Percentiles rank a stretch among this genome's conserved stretches.
These are phyloP conservation scores for Amniataba percoides DNA, from an alignment of 2,797 vertebrate species.

Conservation along the genomic window DNA sequence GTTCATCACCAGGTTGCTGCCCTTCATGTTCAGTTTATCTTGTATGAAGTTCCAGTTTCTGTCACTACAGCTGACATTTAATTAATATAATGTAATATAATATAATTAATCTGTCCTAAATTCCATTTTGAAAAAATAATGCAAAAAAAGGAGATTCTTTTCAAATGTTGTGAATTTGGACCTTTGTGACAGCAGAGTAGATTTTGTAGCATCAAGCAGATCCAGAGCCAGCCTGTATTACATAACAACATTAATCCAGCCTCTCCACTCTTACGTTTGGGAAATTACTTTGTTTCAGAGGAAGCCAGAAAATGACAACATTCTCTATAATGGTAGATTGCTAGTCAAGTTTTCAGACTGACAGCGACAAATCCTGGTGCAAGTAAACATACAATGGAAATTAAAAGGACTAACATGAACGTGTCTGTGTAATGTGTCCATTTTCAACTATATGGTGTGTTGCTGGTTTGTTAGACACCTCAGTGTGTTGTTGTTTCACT, in stretches of 20 bases:
- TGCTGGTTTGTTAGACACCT: not conserved
- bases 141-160: too few species aligned
- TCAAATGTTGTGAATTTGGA: not conserved
- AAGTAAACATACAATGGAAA: not conserved
- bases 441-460: not conserved
- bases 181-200: not conserved
- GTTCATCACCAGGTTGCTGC: not conserved
- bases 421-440: too few species aligned
- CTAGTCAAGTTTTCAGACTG: not conserved
- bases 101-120: not conserved
- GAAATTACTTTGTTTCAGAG: slow-evolving; percentile 26
- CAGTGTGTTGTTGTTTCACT: slow-evolving; percentile 22
- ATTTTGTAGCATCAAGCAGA: slow-evolving; percentile 44
- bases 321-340: not conserved
- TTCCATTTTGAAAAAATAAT: not conserved
- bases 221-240: slow-evolving; percentile 49
- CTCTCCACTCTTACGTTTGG: slow-evolving; percentile 36
- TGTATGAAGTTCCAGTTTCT: not conserved
- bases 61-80: not conserved
- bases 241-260: slow-evolving; percentile 68
- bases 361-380: not conserved
- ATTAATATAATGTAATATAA: not conserved
- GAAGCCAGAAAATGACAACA: slow-evolving; percentile 1
- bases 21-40: not conserved
- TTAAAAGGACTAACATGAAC: not conserved